Evolutionary conservation across 2,888 invertebrate genomes (phyloP).

Genomic region (Halictus quadricinctus): DNA sequence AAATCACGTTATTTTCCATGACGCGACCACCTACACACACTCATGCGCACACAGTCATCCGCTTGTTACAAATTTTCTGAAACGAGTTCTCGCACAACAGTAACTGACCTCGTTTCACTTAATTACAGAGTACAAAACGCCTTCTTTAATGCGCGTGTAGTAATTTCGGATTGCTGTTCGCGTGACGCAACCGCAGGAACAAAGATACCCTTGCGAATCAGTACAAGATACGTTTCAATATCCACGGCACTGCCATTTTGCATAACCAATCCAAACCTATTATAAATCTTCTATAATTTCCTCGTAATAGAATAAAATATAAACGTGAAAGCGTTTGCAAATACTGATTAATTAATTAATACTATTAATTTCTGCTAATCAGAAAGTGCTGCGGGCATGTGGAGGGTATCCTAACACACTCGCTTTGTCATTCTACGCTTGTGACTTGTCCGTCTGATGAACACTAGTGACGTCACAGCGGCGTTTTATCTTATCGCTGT

Average conservation of each 20-base stretch:
- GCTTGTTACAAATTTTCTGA: constrained; percentile 2
- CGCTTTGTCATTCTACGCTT: too few relatives aligned
- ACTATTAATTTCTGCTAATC: too few relatives aligned
- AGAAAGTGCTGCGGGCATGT: too few relatives aligned
- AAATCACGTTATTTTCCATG: neutral
- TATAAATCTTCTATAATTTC: neutral
- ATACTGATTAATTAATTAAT: neutral
- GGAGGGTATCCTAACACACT: too few relatives aligned
- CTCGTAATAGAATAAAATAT: too few relatives aligned
- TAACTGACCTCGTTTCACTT: constrained; percentile 5
- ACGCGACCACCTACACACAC: neutral
- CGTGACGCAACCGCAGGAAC: neutral
- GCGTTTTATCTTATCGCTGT: too few relatives aligned
- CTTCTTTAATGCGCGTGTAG: constrained; percentile 11
- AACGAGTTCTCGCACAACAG: neutral
- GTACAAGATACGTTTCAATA: neutral
- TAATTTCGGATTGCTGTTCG: neutral
- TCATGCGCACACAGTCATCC: neutral
- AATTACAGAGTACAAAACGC: constrained; percentile 1
- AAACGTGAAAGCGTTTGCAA: too few relatives aligned
- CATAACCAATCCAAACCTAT: neutral
- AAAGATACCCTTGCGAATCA: neutral
- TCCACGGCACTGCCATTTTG: neutral
- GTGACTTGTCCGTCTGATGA: too few relatives aligned
- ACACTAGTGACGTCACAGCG: too few relatives aligned